These are phyloP conservation scores for Parus major DNA, from an alignment of 2,113 vertebrate genomes.

Conservation along the genomic window DNA sequence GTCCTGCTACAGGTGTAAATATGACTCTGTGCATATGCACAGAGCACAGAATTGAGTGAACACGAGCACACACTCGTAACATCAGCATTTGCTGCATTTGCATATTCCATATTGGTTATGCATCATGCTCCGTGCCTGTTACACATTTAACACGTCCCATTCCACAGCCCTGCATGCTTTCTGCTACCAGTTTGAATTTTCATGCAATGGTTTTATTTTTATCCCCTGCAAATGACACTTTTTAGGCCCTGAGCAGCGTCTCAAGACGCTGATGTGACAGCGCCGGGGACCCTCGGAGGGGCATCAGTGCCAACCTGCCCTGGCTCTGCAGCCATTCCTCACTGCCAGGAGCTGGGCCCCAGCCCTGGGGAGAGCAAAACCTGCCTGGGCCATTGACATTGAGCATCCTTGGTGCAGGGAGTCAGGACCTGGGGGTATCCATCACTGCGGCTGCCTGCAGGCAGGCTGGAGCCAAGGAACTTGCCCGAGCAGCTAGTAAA, in stretches of 20 bases:
- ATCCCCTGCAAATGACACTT: background rate
- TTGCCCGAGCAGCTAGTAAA: slow-evolving; percentile 95
- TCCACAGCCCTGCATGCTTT: background rate
- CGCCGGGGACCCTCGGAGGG: background rate
- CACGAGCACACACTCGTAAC: background rate
- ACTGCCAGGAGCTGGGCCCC: slow-evolving; percentile 2
- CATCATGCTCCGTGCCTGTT: background rate
- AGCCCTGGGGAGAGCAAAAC: slow-evolving; percentile 42
- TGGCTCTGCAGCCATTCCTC: background rate
- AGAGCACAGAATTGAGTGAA: background rate
- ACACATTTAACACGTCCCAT: background rate
- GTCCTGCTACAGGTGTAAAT: background rate
- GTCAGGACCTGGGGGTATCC: slow-evolving; percentile 83
- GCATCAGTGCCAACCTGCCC: background rate
- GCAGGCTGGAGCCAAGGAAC: slow-evolving; percentile 81
- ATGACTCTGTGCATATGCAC: background rate
- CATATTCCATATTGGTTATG: too few relatives aligned
- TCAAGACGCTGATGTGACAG: background rate
- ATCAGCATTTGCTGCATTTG: background rate
- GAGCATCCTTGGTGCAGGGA: slow-evolving; percentile 84
- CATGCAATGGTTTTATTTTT: background rate
- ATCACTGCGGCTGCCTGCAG: slow-evolving; percentile 82
- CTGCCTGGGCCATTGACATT: slow-evolving; percentile 76
- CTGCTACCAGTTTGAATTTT: background rate
- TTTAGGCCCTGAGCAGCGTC: background rate